Conservation (phyloP, 2,797 vertebrate species). For the Semotilus atromaculatus region DNA sequence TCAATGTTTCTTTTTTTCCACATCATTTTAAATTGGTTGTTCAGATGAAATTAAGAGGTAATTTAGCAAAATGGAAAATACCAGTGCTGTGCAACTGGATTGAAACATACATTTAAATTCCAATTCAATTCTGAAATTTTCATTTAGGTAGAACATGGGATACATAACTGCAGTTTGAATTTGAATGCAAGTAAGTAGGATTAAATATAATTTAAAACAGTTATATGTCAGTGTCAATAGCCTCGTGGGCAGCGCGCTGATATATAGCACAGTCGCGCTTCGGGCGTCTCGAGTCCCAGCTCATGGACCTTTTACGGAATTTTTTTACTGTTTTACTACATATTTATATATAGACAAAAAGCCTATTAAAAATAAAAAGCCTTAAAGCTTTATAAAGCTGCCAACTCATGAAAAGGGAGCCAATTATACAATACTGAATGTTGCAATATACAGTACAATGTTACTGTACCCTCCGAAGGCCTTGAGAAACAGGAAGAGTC, state of each 20-base stretch:
- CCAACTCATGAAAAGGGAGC: neutral
- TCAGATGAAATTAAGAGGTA: constrained; percentile 13
- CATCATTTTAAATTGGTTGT: neutral
- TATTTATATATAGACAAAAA: neutral
- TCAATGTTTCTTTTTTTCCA: neutral
- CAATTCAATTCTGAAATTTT: neutral
- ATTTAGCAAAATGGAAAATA: neutral
- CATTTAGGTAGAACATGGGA: neutral
- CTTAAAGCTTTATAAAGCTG: neutral
- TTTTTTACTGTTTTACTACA: too few relatives aligned
- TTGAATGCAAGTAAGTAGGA: neutral
- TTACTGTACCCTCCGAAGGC: neutral
- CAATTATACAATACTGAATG: neutral
- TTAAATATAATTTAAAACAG: neutral
- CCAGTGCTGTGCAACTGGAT: neutral
- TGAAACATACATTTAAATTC: neutral
- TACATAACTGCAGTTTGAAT: neutral
- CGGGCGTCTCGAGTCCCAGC: too few relatives aligned
- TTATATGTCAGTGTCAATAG: too few relatives aligned
- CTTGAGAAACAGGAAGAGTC: constrained; percentile 17
- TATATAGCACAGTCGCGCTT: too few relatives aligned
- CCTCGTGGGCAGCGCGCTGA: too few relatives aligned
- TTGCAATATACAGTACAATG: neutral
- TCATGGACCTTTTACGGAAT: too few relatives aligned
- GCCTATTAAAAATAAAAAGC: neutral